A percentile compares a stretch with the other conserved stretches of the same genome.
Evolutionary conservation across 2,888 invertebrate genomes (phyloP).

Genomic region (Operophtera brumata): DNA sequence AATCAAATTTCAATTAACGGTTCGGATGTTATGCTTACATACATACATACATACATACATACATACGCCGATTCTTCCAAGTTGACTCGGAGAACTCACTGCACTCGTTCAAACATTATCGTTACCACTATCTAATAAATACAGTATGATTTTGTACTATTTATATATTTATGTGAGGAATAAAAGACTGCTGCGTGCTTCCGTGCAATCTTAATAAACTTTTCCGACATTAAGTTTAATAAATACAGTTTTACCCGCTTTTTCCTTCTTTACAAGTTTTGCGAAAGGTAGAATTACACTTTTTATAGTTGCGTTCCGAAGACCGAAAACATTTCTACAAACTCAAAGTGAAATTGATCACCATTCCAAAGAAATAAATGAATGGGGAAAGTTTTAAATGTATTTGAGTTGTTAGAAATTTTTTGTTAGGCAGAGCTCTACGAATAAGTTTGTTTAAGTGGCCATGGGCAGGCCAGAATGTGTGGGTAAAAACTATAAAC

Average conservation of each 20-base stretch:
- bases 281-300: constrained; percentile 9
- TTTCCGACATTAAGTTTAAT: constrained; percentile 25
- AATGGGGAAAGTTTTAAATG: constrained; percentile 41
- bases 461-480: no score
- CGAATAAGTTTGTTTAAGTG: no score
- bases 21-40: no score
- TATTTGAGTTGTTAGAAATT: neutral
- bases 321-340: constrained; percentile 28
- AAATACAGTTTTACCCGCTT: constrained; percentile 13
- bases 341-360: constrained; percentile 36
- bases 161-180: no score
- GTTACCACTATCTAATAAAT: no score
- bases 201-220: constrained; percentile 16
- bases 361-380: constrained; percentile 30
- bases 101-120: no score
- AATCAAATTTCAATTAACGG: no score
- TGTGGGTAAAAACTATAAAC: no score
- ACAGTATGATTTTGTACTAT: no score
- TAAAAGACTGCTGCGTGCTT: constrained; percentile 12
- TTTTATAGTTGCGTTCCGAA: constrained; percentile 14
- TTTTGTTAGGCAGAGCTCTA: neutral
- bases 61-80: no score
- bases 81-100: no score
- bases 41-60: no score
- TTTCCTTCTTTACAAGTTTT: constrained; percentile 26